Evolutionary conservation across 2,797 vertebrate species (phyloP).

Genomic region (Galaxias olidus): DNA sequence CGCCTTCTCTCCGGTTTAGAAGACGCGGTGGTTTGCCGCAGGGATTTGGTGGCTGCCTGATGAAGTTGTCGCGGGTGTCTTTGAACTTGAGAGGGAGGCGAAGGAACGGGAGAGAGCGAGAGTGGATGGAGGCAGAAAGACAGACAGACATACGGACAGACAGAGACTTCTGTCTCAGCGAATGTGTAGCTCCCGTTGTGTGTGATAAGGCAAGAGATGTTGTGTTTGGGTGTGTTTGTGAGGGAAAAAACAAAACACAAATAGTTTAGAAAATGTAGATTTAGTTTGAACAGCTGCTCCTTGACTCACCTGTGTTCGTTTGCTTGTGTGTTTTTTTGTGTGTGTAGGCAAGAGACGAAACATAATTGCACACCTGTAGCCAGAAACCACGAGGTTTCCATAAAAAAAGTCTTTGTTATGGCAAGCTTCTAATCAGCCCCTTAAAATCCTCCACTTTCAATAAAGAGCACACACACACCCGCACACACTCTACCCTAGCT

Average conservation of each 20-base stretch:
- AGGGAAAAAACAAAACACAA: background rate
- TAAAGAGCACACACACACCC: slow-evolving; percentile 5
- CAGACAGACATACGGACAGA: slow-evolving; percentile 6
- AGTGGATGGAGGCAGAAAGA: slow-evolving; percentile 2
- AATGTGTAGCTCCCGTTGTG: slow-evolving; percentile 41
- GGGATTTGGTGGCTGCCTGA: slow-evolving; percentile 48
- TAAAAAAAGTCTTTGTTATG: no score
- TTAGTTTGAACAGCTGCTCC: slow-evolving; percentile 43
- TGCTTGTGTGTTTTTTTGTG: background rate
- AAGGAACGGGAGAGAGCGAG: slow-evolving; percentile 11
- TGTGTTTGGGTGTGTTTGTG: slow-evolving; percentile 4
- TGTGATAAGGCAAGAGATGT: slow-evolving; percentile 24
- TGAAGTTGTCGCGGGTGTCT: slow-evolving; percentile 58
- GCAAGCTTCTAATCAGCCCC: slow-evolving; percentile 29
- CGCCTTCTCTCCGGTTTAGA: background rate
- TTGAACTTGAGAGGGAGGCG: slow-evolving; percentile 26
- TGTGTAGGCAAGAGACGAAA: background rate
- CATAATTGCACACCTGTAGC: no score
- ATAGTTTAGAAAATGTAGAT: slow-evolving; percentile 14
- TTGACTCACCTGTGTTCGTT: slow-evolving; percentile 2
- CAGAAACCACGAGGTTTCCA: no score
- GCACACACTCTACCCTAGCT: slow-evolving; percentile 10
- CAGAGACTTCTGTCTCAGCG: slow-evolving; percentile 37
- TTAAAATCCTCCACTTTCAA: slow-evolving; percentile 35
- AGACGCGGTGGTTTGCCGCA: slow-evolving; percentile 3